Conservation (phyloP, 2,113 vertebrate genomes). For the Vulpes ferrilata region DNA sequence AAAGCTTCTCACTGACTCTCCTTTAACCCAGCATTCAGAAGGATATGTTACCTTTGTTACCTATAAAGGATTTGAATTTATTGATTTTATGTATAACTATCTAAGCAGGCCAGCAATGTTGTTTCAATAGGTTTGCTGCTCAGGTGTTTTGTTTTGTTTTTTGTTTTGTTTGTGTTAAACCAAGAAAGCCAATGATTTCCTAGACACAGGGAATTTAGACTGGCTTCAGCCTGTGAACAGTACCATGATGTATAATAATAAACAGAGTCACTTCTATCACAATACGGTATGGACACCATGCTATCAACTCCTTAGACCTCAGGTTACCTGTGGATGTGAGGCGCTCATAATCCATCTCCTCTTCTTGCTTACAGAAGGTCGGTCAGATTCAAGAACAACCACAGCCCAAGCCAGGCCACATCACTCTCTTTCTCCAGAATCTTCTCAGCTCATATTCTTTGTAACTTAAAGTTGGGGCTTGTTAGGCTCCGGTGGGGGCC, state of each 20-base stretch:
- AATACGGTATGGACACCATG: background rate
- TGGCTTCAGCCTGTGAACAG: background rate
- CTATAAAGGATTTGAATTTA: background rate
- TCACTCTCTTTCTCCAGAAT: background rate
- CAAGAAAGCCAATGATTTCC: constrained; percentile 23
- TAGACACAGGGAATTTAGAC: background rate
- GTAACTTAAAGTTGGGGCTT: background rate
- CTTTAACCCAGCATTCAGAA: background rate
- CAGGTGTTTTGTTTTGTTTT: background rate
- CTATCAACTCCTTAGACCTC: background rate
- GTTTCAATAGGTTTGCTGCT: background rate
- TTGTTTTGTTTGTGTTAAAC: constrained; percentile 33
- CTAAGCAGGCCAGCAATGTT: background rate
- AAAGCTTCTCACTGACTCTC: background rate
- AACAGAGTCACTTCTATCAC: background rate
- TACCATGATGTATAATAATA: background rate
- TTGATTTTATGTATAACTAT: constrained; percentile 17
- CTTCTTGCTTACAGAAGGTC: background rate
- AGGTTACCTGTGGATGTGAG: background rate
- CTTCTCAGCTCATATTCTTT: background rate
- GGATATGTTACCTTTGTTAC: background rate
- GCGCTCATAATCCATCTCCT: background rate
- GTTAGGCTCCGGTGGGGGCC: background rate
- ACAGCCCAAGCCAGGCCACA: background rate
- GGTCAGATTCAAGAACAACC: background rate